Conservation (phyloP, 1,140 invertebrate genomes). For the Halyomorpha halys region DNA sequence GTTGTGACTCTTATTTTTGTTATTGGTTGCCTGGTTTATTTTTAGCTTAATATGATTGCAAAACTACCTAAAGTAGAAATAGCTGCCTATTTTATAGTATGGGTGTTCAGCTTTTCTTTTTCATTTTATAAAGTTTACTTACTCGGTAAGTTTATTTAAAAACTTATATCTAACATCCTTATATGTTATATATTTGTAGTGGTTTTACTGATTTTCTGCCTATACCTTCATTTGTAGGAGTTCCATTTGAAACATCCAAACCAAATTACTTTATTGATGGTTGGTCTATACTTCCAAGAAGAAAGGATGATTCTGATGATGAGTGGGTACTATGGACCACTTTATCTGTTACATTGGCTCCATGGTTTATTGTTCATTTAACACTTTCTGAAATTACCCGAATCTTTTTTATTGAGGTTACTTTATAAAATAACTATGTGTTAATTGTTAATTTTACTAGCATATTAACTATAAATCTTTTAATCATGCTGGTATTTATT, state of each 20-base stretch:
- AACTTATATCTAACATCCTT: not conserved
- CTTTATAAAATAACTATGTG: not conserved
- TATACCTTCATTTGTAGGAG: not conserved
- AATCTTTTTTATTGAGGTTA: slow-evolving; percentile 22
- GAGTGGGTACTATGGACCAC: slow-evolving; percentile 31
- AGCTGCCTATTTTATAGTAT: slow-evolving; percentile 8
- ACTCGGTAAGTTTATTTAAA: slow-evolving; percentile 5
- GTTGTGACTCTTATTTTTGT: too few relatives aligned
- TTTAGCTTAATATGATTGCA: not conserved
- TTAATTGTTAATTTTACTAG: not conserved
- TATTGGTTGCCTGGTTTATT: too few relatives aligned
- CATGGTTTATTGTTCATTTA: slow-evolving; percentile 31
- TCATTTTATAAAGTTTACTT: slow-evolving; percentile 18
- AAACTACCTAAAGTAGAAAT: slow-evolving; percentile 15
- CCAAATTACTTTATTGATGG: slow-evolving; percentile 22
- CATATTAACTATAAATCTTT: not conserved
- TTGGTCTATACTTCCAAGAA: slow-evolving; percentile 25
- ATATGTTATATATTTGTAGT: not conserved
- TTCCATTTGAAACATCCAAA: not conserved
- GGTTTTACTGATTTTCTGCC: not conserved
- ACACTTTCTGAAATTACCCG: slow-evolving; percentile 21
- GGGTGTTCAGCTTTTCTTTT: slow-evolving; percentile 17
- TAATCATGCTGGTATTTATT: not conserved
- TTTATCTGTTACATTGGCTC: slow-evolving; percentile 25
- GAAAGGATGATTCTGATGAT: slow-evolving; percentile 31